Percentiles rank a stretch among this genome's conserved stretches.
phyloP scores from a whole-genome alignment of 2,888 invertebrate species.

The Drosophila atroscutellata region DNA sequence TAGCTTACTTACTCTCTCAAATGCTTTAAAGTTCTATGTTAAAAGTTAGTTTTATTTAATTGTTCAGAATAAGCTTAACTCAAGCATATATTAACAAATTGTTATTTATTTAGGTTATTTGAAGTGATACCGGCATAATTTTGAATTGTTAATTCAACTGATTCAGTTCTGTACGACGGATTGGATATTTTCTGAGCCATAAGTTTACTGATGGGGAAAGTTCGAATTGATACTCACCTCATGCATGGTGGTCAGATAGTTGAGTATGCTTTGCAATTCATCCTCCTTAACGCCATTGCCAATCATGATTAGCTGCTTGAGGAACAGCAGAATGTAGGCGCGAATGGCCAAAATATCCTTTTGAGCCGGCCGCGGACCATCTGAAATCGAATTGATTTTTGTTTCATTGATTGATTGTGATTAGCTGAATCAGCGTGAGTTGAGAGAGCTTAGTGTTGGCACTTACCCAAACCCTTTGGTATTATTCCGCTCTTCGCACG shows the following conservation, averaged over 20 bases:
- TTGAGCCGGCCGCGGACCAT: constrained; percentile 96
- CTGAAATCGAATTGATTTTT: constrained; percentile 85
- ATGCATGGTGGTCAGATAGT: constrained; percentile 98
- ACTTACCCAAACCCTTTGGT: constrained; percentile 96
- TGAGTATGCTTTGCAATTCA: constrained; percentile 98
- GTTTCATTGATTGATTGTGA: background rate
- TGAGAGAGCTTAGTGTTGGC: accelerated
- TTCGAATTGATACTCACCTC: constrained; percentile 89
- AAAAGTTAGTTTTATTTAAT: background rate
- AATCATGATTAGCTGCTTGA: constrained; percentile 98
- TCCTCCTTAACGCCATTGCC: constrained; percentile 99
- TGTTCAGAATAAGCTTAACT: background rate
- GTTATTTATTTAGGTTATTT: background rate
- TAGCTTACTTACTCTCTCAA: background rate
- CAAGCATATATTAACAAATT: background rate
- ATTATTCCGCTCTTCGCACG: constrained; percentile 96
- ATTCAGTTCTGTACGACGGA: background rate
- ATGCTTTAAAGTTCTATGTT: background rate
- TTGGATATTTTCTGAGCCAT: background rate
- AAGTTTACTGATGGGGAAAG: background rate
- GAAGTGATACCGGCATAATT: background rate
- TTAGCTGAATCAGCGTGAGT: background rate
- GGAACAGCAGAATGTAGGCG: constrained; percentile 96
- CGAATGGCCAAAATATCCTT: constrained; percentile 97
- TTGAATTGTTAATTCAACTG: background rate